Evolutionary conservation across 2,888 invertebrate species (phyloP).

Genomic region (Drosophila gaucha): DNA sequence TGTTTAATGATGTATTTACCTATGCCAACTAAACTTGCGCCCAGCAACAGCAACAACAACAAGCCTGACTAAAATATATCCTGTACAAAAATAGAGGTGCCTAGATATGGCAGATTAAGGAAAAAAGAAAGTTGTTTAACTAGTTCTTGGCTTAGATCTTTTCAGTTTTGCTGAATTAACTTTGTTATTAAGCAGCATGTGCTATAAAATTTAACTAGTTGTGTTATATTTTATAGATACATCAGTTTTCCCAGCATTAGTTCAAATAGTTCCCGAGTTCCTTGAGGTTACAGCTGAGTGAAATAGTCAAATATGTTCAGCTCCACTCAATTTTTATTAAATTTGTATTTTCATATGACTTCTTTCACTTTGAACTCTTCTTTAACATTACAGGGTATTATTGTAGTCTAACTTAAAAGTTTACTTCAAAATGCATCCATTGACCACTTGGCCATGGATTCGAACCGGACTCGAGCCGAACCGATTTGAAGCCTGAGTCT

Average conservation of each 20-base stretch:
- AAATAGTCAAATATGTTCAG: too few relatives aligned
- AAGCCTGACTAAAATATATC: neutral
- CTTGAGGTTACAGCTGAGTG: neutral
- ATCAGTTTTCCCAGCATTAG: too few relatives aligned
- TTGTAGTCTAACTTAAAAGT: neutral
- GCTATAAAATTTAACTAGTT: neutral
- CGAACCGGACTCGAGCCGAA: constrained; percentile 6
- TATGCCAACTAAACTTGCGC: constrained; percentile 71
- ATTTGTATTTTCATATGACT: too few relatives aligned
- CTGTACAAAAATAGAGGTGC: neutral
- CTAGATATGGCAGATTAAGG: too few relatives aligned
- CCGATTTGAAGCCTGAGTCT: constrained; percentile 24
- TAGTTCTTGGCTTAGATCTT: too few relatives aligned
- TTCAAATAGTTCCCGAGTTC: neutral
- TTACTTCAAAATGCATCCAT: constrained; percentile 5
- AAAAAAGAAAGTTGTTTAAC: too few relatives aligned
- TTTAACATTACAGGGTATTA: neutral
- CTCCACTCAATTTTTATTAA: too few relatives aligned
- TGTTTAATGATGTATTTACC: constrained; percentile 79
- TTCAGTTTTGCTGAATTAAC: too few relatives aligned
- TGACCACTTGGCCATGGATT: constrained; percentile 8
- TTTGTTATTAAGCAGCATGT: neutral
- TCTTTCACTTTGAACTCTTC: neutral
- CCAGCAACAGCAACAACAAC: constrained; percentile 11
- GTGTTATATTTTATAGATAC: too few relatives aligned